Base-by-base conservation (phyloP, 1,140 invertebrate genomes). In the Trichoplusia ni region DNA sequence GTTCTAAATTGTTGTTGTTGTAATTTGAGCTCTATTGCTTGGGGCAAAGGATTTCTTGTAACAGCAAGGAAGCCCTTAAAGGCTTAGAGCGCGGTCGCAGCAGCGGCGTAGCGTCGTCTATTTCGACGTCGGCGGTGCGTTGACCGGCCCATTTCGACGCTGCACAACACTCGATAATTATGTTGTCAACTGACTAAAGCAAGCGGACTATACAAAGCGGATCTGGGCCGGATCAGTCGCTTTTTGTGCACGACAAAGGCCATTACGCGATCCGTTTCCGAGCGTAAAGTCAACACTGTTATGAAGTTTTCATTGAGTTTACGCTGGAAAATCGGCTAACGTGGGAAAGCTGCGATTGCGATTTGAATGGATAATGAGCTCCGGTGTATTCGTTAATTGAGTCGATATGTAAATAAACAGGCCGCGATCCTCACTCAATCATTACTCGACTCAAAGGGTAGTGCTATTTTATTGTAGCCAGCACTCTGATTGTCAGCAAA, bases 281-380 rank as follows among this genome's bases (percentile, higher is more conserved):
- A 86, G 75, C 81, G 66, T 66, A 79, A 79, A 82, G 74, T 76
- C 74, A 83, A 81, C 75, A 75, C 75, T 71, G 75, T 86, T 82
- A 83, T 81, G 76, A 81, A 82, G 76, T 82, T 83, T 77, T 74
- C 82, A 84, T 79, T 73, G 75, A 77, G 77, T 82, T 79, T 78
- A 76, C 73, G 72, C 42, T 67, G 73, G 69, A 75, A 84, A 84
- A 85, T 85, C 75, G 74, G 64, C 77, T 81, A 84, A 83, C 80
- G 79, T 78, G 78, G 74, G 73, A 82, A 77, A 77, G 69, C 79
- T 81, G 69, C 70, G 71, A 78, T 73, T 84, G 79, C 79, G 73
- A 82, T 89, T 89, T 86, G 84, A 86, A 86, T 86, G 76, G 77
- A 76, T 89, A 86, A 86, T 86, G 75, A 85, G 77, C 67, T 67